Conservation (phyloP, 2,888 invertebrate genomes). For the Venusia cambrica region DNA sequence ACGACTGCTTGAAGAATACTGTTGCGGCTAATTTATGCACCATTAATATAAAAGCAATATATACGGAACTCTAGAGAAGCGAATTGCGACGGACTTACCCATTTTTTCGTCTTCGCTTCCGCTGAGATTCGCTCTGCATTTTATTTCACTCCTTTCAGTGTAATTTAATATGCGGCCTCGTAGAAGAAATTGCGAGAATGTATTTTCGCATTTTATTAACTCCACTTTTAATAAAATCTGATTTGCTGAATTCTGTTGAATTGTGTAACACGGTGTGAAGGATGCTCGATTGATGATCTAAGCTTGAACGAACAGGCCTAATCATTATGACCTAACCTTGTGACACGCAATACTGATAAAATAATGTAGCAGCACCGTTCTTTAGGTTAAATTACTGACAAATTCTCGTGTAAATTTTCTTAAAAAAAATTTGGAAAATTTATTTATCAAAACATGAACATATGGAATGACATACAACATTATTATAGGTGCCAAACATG, state of each 20-base stretch:
- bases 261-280: slow-evolving; percentile 38
- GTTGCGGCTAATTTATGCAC: slow-evolving; percentile 24
- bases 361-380: too few species aligned
- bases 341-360: too few species aligned
- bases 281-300: slow-evolving; percentile 24
- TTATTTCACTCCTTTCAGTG: slow-evolving; percentile 68
- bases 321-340: too few species aligned
- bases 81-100: slow-evolving; percentile 34
- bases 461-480: too few species aligned
- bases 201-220: slow-evolving; percentile 63
- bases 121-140: slow-evolving; percentile 62
- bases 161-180: slow-evolving; percentile 71
- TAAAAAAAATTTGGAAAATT: too few species aligned
- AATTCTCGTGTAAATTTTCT: too few species aligned
- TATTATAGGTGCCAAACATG: too few species aligned
- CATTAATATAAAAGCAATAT: slow-evolving; percentile 30
- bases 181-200: slow-evolving; percentile 63
- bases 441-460: too few species aligned
- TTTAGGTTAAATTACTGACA: too few species aligned
- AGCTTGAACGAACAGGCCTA: slow-evolving; percentile 24
- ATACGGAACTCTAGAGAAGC: slow-evolving; percentile 30
- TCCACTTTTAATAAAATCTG: slow-evolving; percentile 56
- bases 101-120: slow-evolving; percentile 51
- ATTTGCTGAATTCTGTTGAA: slow-evolving; percentile 45
- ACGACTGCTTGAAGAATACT: slow-evolving; percentile 5